These are phyloP conservation scores for Orchestes rusci DNA, from an alignment of 2,888 invertebrate species.

Conservation along the genomic window DNA sequence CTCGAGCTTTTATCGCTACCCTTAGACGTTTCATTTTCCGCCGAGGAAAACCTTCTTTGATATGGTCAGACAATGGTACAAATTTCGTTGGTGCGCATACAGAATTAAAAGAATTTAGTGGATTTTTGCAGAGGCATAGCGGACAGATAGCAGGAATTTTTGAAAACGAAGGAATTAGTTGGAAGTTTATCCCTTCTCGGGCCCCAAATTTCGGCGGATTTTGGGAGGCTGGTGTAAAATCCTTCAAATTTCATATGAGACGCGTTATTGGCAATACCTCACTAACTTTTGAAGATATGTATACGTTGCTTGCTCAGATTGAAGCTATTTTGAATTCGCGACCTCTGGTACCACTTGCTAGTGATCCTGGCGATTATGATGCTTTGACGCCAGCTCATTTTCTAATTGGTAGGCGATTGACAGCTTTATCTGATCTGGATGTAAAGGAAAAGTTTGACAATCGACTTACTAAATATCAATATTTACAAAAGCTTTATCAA, in stretches of 20 bases:
- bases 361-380: slow-evolving; percentile 26
- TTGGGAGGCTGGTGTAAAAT: slow-evolving; percentile 33
- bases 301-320: slow-evolving; percentile 10
- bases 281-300: slow-evolving; percentile 10
- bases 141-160: too few relatives aligned
- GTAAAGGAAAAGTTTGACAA: slow-evolving; percentile 14
- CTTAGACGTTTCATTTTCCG: slow-evolving; percentile 24
- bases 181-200: too few relatives aligned
- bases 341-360: slow-evolving; percentile 27
- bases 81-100: slow-evolving; percentile 22
- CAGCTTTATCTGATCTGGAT: slow-evolving; percentile 21
- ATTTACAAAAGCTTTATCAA: slow-evolving; percentile 23
- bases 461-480: slow-evolving; percentile 26
- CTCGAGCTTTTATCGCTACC: slow-evolving; percentile 23
- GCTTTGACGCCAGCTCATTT: slow-evolving; percentile 30
- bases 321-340: slow-evolving; percentile 33
- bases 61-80: slow-evolving; percentile 25
- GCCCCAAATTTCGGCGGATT: slow-evolving; percentile 34
- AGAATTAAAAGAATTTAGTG: too few relatives aligned
- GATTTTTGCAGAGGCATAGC: too few relatives aligned
- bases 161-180: too few relatives aligned
- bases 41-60: slow-evolving; percentile 19
- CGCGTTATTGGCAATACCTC: slow-evolving; percentile 7
- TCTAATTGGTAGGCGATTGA: slow-evolving; percentile 23
- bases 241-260: slow-evolving; percentile 10